Evolutionary conservation across 2,888 invertebrate genomes (phyloP).

Genomic region (Hyposoter dolosus): DNA sequence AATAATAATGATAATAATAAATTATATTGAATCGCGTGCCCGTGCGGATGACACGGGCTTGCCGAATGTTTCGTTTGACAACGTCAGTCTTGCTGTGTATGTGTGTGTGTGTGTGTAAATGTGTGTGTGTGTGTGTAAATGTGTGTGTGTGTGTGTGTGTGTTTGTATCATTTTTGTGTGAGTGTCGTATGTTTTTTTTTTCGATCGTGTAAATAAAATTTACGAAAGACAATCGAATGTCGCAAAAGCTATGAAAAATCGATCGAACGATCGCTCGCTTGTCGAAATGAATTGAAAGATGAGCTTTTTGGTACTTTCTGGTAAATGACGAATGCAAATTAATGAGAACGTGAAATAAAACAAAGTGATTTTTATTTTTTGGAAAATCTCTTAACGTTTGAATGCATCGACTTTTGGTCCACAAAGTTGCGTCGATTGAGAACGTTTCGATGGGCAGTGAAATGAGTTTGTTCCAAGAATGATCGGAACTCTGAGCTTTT

Average conservation of each 20-base stretch:
- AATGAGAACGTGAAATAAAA: slow-evolving; percentile 14
- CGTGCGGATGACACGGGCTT: slow-evolving; percentile 57
- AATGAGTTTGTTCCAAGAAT: slow-evolving; percentile 37
- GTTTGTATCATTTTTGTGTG: slow-evolving; percentile 33
- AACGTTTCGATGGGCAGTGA: slow-evolving; percentile 60
- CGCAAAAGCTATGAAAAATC: slow-evolving; percentile 36
- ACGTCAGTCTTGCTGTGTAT: slow-evolving; percentile 66
- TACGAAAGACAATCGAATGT: slow-evolving; percentile 56
- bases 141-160: slow-evolving; percentile 40
- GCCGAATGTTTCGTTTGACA: slow-evolving; percentile 70
- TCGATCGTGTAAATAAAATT: slow-evolving; percentile 45
- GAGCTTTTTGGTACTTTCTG: slow-evolving; percentile 42
- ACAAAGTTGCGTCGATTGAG: slow-evolving; percentile 47
- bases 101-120: slow-evolving; percentile 41
- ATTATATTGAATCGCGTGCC: slow-evolving; percentile 63
- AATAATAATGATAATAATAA: slow-evolving; percentile 64
- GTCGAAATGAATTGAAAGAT: slow-evolving; percentile 54
- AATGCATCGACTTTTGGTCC: slow-evolving; percentile 53
- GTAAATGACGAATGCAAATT: slow-evolving; percentile 37
- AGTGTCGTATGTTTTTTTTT: slow-evolving; percentile 15
- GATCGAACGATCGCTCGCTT: slow-evolving; percentile 59
- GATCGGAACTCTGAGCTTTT: slow-evolving; percentile 12
- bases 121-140: slow-evolving; percentile 43
- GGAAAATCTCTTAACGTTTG: slow-evolving; percentile 1
- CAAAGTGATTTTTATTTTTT: background rate